These are phyloP conservation scores for Lichenostomus cassidix DNA, from an alignment of 2,113 vertebrate species.

Conservation along the genomic window DNA sequence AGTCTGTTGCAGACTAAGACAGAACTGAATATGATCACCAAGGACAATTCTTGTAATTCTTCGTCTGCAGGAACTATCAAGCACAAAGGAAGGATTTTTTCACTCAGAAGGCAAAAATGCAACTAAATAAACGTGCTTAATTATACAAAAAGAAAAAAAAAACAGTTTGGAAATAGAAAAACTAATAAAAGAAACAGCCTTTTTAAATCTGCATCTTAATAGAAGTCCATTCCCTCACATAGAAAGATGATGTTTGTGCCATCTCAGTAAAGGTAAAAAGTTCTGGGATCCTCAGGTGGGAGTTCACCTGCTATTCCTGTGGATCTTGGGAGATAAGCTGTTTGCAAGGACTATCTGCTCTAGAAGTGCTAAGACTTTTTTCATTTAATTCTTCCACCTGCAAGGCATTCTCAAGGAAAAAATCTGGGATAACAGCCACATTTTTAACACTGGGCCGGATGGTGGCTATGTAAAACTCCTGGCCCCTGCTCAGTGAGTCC, in stretches of 20 bases:
- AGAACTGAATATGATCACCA: not conserved
- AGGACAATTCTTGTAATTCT: not conserved
- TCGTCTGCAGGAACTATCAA: not conserved
- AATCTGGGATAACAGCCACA: not conserved
- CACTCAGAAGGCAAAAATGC: not conserved
- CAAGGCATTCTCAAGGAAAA: not conserved
- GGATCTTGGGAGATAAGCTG: rapidly evolving
- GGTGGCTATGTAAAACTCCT: not conserved
- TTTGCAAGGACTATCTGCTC: not conserved
- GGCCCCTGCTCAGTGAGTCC: not conserved
- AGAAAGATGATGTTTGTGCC: not conserved
- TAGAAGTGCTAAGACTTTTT: not conserved
- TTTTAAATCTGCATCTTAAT: not conserved
- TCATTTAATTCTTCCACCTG: not conserved
- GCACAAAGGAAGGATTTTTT: not conserved
- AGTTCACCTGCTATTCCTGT: not conserved
- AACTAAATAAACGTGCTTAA: not conserved
- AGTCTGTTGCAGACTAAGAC: not conserved
- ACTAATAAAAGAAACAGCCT: not conserved
- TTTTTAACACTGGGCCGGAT: not conserved
- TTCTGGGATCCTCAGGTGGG: not conserved
- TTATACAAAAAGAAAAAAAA: not conserved
- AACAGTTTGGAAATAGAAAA: not conserved
- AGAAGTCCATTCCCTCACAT: not conserved
- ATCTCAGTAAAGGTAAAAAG: not conserved